Evolutionary conservation across 2,888 invertebrate species (phyloP), one percentile per base, ranked within the genome.

Genomic region (Diachrysia chrysitis): DNA sequence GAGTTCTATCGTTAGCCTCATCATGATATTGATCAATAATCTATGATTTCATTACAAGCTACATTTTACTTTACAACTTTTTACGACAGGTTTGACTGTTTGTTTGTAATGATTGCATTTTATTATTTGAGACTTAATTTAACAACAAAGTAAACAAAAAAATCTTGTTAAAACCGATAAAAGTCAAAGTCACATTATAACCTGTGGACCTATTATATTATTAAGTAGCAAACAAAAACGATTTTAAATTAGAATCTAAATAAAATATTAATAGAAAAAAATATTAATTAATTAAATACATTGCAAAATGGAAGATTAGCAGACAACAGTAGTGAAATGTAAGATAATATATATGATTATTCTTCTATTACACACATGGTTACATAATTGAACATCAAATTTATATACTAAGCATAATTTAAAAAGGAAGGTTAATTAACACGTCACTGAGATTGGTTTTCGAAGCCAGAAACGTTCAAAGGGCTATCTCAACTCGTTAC

Each of bases 301-400:
- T 53, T 69, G 61, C 19, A 0, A 25, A 35, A 61, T 62, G 74
- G 58, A 69, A 74, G 51, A 74, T 63, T 64, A 6, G 53, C 9
- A 63, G 54, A 63, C 7, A 32, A 35, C 19, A 23, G 32, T 48
- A 21, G 19, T 56, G 46, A 42, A 37, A 55, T 63, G 29, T 42
- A 16, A 59, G 46, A 64, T 23, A 67, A 73, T 42, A 63, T 64
- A 58, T 19, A 58, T 59, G 17, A 61, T 53, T 66, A 42, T 42
- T 42, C 42, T 42, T 42, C 62, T 55, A 69, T 68, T 64, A 68
- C 69, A 69, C 42, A 37, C 46, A 64, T 62, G 51, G 55, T 64
- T 35, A 59, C 29, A 53, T 59, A 62, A 32, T 69, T 69, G 78
- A 66, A 66, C 66, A 73, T 66, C 60, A 23, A 64, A 25, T 64